Conservation (phyloP, 2,888 invertebrate genomes). For the Hemithea aestivaria region DNA sequence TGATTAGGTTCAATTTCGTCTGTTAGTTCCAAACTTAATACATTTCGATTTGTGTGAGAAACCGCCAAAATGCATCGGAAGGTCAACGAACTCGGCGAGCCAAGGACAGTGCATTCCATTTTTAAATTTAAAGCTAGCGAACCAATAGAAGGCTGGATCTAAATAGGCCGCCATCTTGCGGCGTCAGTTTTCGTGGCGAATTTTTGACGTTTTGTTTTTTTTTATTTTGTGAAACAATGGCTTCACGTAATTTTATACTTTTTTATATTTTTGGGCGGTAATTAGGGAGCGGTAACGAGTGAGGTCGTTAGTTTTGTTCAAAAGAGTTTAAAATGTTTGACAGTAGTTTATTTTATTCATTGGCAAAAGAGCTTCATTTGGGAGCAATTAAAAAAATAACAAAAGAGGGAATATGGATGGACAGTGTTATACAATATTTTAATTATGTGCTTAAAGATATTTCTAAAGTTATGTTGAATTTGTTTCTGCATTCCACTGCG, state of each 20-base stretch:
- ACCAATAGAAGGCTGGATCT: conserved; percentile 75
- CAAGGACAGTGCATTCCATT: conserved; percentile 79
- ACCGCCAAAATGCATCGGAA: conserved; percentile 78
- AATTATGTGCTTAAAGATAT: too few species aligned
- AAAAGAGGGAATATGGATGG: too few species aligned
- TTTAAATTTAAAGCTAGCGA: conserved; percentile 76
- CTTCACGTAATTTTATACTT: conserved; percentile 38
- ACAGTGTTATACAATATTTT: too few species aligned
- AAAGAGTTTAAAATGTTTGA: conserved; percentile 21
- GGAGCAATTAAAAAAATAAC: conserved; percentile 3
- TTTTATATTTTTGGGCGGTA: conserved; percentile 64
- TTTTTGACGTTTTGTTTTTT: conserved; percentile 54
- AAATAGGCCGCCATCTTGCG: conserved; percentile 75
- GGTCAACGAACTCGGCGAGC: conserved; percentile 71
- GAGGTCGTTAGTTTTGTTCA: conserved; percentile 38
- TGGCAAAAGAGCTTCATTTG: conserved; percentile 2
- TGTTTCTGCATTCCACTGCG: too few species aligned
- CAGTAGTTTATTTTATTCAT: conserved; percentile 11
- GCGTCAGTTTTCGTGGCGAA: conserved; percentile 65
- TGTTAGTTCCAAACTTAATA: conserved; percentile 37
- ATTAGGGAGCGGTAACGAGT: conserved; percentile 71
- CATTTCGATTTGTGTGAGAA: conserved; percentile 50
- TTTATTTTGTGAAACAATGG: conserved; percentile 65
- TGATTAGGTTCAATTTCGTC: conserved; percentile 40
- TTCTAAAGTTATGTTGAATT: too few species aligned